phyloP scores from a whole-genome alignment of 2,888 invertebrate species.

The Epistrophe eligans region DNA sequence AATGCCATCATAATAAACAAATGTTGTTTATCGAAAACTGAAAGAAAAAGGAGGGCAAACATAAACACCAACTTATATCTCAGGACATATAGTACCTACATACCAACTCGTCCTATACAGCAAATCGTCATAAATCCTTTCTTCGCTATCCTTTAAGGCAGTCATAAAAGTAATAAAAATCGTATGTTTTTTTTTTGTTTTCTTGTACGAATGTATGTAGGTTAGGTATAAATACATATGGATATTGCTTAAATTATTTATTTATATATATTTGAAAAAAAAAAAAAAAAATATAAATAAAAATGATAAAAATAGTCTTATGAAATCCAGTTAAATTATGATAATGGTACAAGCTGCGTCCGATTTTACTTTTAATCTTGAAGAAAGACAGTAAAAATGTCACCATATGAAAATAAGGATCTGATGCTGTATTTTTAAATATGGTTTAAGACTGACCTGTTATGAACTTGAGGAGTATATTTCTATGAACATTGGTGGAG shows the following conservation, averaged over 20 bases:
- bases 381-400: background rate
- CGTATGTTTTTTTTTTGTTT: conserved; percentile 38
- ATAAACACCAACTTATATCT: conserved; percentile 19
- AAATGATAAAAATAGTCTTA: background rate
- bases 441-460: no score
- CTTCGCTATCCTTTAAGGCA: conserved; percentile 1
- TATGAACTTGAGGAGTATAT: no score
- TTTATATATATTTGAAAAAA: background rate
- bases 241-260: conserved; percentile 19
- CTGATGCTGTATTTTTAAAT: background rate
- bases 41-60: background rate
- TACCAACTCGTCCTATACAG: no score
- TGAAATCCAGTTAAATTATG: background rate
- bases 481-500: no score
- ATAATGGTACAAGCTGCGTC: conserved; percentile 12
- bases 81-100: no score
- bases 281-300: background rate
- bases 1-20: conserved; percentile 30
- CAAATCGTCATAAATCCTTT: conserved; percentile 25
- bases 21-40: conserved; percentile 25
- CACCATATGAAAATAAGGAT: background rate
- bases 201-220: background rate
- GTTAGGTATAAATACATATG: background rate
- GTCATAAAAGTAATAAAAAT: conserved; percentile 60
- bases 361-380: conserved; percentile 1